A percentile compares a stretch with the other conserved stretches of the same genome.
Conservation (phyloP, 2,113 vertebrate genomes). For the Cranoglanis bouderius region DNA sequence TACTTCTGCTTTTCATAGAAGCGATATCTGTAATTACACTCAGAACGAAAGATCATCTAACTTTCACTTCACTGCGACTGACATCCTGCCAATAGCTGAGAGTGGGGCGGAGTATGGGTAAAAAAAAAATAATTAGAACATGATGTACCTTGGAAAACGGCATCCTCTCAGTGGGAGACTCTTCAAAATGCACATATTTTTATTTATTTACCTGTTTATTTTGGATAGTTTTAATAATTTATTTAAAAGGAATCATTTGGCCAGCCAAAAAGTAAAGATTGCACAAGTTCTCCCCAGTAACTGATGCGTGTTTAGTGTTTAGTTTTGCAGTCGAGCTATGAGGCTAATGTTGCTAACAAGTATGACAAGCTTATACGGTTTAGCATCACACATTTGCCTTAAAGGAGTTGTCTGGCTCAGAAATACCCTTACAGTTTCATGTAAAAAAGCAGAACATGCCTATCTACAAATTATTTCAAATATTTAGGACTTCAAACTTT, state of each 20-base stretch:
- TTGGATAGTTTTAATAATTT: not conserved
- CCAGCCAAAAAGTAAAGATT: not conserved
- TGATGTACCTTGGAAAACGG: not conserved
- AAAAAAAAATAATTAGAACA: conserved; percentile 20
- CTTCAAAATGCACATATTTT: not conserved
- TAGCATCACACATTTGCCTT: not conserved
- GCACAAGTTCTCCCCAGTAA: not conserved
- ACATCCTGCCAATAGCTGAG: conserved; percentile 19
- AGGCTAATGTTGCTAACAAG: not conserved
- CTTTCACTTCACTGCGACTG: not conserved
- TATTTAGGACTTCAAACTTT: not conserved
- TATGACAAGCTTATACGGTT: not conserved
- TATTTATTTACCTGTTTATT: not conserved
- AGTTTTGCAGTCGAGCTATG: not conserved
- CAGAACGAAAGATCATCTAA: not conserved
- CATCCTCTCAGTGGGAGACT: not conserved
- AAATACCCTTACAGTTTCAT: not conserved
- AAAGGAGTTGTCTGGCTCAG: not conserved
- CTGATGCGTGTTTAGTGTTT: not conserved
- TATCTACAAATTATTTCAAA: too few species aligned
- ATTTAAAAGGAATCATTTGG: not conserved
- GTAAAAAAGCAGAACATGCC: not conserved
- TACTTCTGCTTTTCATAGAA: not conserved
- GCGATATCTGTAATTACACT: not conserved
- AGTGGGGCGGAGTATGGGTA: not conserved